These are phyloP conservation scores for Aleiodes sp. DNA, from an alignment of 1,140 invertebrate species.

Conservation along the genomic window DNA sequence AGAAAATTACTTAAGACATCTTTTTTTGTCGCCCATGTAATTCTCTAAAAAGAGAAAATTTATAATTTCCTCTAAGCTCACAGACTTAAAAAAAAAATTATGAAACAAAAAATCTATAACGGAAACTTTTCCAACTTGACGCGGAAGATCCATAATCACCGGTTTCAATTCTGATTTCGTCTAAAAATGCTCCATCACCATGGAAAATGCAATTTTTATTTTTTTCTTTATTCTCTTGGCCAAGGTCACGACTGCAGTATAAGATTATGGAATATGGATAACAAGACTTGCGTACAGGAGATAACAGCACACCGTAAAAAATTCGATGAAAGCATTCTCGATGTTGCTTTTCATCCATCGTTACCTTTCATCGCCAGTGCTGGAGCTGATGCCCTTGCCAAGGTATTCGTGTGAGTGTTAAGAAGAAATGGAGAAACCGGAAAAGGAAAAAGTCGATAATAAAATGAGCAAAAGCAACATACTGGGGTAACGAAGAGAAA, in stretches of 20 bases:
- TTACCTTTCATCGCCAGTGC: conserved; percentile 98
- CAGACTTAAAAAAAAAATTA: no score
- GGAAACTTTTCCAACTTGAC: no score
- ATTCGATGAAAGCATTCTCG: conserved; percentile 98
- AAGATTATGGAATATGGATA: conserved; percentile 98
- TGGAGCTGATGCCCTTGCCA: conserved; percentile 97
- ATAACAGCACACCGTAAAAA: conserved; percentile 99
- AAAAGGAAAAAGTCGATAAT: neutral
- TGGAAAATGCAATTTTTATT: conserved; percentile 19
- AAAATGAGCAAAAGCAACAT: conserved; percentile 51
- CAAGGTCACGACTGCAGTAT: conserved; percentile 97
- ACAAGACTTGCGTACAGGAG: conserved; percentile 98
- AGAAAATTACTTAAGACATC: no score
- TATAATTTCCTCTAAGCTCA: no score
- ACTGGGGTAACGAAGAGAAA: conserved; percentile 74
- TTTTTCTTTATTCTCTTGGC: conserved; percentile 39
- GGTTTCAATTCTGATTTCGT: no score
- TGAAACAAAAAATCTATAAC: no score
- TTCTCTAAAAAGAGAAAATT: no score
- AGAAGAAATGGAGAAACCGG: no score
- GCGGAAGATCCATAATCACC: no score
- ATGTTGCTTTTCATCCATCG: conserved; percentile 98
- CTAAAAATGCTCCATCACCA: no score
- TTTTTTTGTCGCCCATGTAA: no score
- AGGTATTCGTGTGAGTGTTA: conserved; percentile 86